Conservation (phyloP, 2,888 invertebrate species). For the Erebia epiphron region DNA sequence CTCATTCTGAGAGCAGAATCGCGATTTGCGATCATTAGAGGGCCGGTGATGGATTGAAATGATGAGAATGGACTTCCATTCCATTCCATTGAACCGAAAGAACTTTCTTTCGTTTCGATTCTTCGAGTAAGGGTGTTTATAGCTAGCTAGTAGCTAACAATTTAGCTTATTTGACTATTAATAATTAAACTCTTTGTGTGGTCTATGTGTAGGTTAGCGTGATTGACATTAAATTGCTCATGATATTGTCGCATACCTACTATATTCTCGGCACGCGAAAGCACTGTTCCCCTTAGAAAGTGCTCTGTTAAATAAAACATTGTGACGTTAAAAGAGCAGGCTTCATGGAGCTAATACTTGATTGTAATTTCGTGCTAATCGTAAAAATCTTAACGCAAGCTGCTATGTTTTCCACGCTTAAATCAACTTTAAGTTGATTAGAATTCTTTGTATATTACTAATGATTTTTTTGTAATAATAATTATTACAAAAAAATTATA, state of each 20-base stretch:
- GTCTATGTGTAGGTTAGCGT: conserved; percentile 22
- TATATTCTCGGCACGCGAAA: conserved; percentile 29
- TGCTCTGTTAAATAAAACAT: conserved; percentile 19
- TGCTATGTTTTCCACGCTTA: background rate
- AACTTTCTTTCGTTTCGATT: too few relatives aligned
- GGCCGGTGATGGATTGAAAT: too few relatives aligned
- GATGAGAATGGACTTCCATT: too few relatives aligned
- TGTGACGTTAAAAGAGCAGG: conserved; percentile 1
- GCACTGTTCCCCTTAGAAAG: conserved; percentile 30
- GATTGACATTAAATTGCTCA: conserved; percentile 26
- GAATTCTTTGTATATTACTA: background rate
- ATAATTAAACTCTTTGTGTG: background rate
- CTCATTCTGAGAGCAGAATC: too few relatives aligned
- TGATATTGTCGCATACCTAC: conserved; percentile 35
- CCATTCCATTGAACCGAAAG: too few relatives aligned
- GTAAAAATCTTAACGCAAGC: background rate
- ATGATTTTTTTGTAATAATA: background rate
- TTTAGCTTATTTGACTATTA: background rate
- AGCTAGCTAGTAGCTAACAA: background rate
- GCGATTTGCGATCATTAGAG: too few relatives aligned
- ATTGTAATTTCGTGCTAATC: background rate
- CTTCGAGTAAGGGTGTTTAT: background rate
- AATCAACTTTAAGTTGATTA: background rate
- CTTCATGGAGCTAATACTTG: background rate
- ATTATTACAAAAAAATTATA: too few relatives aligned